phyloP scores from a whole-genome alignment of 2,888 invertebrate genomes.

The Perizoma flavofasciatum region DNA sequence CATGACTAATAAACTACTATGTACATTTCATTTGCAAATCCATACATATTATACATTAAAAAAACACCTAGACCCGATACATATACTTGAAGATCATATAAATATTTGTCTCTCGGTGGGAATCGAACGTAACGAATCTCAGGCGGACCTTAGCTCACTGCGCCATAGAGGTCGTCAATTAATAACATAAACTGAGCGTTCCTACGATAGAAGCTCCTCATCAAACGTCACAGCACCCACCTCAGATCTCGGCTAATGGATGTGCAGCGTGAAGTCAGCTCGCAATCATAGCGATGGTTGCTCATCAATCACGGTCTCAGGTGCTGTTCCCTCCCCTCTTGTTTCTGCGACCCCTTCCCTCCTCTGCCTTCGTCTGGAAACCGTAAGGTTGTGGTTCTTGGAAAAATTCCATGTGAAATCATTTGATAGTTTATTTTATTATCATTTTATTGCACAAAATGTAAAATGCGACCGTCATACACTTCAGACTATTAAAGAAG shows the following conservation, averaged over 20 bases:
- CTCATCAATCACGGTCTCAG: conserved; percentile 81
- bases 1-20: no score
- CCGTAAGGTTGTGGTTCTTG: conserved; percentile 39
- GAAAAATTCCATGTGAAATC: conserved; percentile 7
- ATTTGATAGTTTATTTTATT: not conserved
- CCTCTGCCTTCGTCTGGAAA: conserved; percentile 49
- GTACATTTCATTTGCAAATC: no score
- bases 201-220: not conserved
- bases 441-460: not conserved
- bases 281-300: conserved; percentile 72
- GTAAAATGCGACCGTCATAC: no score
- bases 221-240: conserved; percentile 22
- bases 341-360: conserved; percentile 34
- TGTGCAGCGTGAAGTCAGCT: conserved; percentile 49
- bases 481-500: no score
- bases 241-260: conserved; percentile 52
- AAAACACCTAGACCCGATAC: no score
- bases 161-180: no score
- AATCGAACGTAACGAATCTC: no score
- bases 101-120: no score
- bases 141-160: no score
- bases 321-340: conserved; percentile 54
- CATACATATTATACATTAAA: no score
- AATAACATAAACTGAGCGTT: no score
- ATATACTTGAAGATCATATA: no score